Evolutionary conservation across 2,888 invertebrate species (phyloP), one percentile per base, ranked within the genome.

Genomic region (Stenichneumon culpator): DNA sequence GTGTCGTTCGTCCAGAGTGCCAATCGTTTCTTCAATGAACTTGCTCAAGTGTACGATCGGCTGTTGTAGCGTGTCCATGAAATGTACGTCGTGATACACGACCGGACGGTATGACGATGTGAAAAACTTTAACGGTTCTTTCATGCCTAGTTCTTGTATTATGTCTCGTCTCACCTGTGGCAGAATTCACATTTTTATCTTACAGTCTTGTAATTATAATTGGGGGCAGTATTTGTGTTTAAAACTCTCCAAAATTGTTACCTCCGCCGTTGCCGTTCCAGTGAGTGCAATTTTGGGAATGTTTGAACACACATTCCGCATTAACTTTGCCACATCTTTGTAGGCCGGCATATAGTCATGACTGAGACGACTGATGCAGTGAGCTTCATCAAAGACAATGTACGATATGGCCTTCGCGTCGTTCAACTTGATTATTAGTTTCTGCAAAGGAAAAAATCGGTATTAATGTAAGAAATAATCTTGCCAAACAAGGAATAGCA

Each of bases 321-420:
- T 52, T 19, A 57, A 19, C n/a, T 77, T 19, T 22, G 60, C 79
- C 11, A 44, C 19, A 47, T 83, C 60, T 1, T 36, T n/a, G 50
- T 83, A 85, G 67, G 25, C 44, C 9, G 85, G 28, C 28, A 69
- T 2, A 36, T 83, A 85, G 44, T 79, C 70, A 16, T 85, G 75
- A 36, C 85, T 69, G 50, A 77, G 83, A 25, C 9, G 22, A 54
- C 85, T 83, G 7, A 72, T 60, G 39, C 83, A 79, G 25, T 85
- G 85, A 39, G 85, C 85, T 19, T 85, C 85, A 14, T 85, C 85
- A 3, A 79, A 77, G 2, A 85, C 83, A 11, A 85, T 47, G 47
- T 74, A 83, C 9, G 83, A 67, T 22, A 85, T 2, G 9, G 57
- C 47, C 39, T 83, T 77, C 19, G 28, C 22, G 4, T 4, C 6